Percentiles rank a stretch among this genome's conserved stretches.
Conservation (phyloP, 2,888 invertebrate genomes). For the Hypselothyrea guttata region DNA sequence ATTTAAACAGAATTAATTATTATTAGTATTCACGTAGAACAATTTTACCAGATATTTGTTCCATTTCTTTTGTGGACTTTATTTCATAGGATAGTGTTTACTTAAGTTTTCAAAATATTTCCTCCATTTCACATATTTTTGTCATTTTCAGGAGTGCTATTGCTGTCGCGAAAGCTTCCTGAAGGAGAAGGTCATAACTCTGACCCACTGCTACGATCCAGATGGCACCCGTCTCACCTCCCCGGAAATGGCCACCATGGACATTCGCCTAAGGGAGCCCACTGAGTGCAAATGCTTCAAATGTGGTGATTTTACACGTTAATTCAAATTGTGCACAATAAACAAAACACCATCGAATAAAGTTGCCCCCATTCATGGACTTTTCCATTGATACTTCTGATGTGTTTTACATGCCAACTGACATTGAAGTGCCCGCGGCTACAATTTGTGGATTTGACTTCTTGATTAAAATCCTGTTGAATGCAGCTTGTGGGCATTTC, state of each 20-base stretch:
- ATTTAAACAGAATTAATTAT: too few relatives aligned
- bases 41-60: too few relatives aligned
- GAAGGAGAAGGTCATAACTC: constrained; percentile 89
- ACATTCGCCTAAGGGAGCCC: constrained; percentile 92
- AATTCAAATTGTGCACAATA: constrained; percentile 51
- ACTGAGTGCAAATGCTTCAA: constrained; percentile 95
- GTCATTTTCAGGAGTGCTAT: constrained; percentile 88
- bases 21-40: too few relatives aligned
- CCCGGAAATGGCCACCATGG: constrained; percentile 88
- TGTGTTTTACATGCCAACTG: neutral
- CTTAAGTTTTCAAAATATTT: too few relatives aligned
- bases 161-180: constrained; percentile 95
- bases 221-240: constrained; percentile 90
- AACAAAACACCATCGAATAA: constrained; percentile 19
- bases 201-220: constrained; percentile 93
- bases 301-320: constrained; percentile 92
- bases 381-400: neutral
- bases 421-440: constrained; percentile 1
- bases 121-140: too few relatives aligned
- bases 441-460: constrained; percentile 26
- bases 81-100: too few relatives aligned
- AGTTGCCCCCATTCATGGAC: constrained; percentile 11
- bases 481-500: constrained; percentile 3
- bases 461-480: constrained; percentile 41
- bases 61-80: too few relatives aligned